Conservation (phyloP, 2,113 vertebrate genomes). For the Larimichthys crocea region DNA sequence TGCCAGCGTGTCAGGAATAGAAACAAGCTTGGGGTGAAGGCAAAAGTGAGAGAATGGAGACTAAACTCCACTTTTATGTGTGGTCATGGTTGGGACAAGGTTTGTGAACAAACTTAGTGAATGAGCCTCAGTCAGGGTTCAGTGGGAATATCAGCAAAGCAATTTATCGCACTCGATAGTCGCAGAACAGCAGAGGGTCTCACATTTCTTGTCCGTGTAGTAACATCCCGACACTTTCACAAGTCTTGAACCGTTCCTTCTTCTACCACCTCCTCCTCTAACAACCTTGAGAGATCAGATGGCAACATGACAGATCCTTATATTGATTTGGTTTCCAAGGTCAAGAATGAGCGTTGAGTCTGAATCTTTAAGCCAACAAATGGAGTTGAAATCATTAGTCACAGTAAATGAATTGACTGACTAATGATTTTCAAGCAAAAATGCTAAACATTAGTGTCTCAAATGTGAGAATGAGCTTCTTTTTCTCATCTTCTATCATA, state of each 20-base stretch:
- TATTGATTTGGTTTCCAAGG: background rate
- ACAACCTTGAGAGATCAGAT: background rate
- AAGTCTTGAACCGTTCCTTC: background rate
- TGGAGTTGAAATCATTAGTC: background rate
- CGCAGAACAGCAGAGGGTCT: background rate
- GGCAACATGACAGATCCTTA: background rate
- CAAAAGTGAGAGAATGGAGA: constrained; percentile 7
- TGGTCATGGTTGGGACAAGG: background rate
- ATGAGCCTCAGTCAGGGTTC: background rate
- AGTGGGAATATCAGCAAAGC: constrained; percentile 1
- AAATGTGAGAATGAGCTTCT: background rate
- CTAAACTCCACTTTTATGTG: background rate
- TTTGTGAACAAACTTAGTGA: background rate
- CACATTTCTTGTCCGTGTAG: background rate
- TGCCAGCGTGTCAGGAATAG: constrained; percentile 32
- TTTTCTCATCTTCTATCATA: background rate
- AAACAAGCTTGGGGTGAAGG: constrained; percentile 45
- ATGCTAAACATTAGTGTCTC: background rate
- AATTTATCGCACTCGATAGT: background rate
- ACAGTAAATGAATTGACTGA: background rate
- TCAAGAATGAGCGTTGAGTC: background rate
- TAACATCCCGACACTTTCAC: background rate
- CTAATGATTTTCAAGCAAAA: background rate
- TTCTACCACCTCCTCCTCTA: background rate
- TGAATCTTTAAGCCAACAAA: background rate